Conservation (phyloP, 2,113 vertebrate species). For the Brachyhypopomus occidentalis region DNA sequence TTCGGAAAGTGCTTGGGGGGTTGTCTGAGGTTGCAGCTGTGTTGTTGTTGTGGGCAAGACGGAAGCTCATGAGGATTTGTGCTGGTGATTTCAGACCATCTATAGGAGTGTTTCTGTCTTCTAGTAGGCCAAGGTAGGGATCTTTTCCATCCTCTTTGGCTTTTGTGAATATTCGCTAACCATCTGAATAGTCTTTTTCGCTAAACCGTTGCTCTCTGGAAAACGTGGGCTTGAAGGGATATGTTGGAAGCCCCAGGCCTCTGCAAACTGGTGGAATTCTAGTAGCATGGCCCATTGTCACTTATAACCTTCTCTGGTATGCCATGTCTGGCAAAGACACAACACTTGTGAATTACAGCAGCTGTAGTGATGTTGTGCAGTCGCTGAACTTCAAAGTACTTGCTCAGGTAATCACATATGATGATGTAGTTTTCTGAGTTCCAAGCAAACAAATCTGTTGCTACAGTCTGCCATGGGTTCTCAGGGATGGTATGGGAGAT, state of each 20-base stretch:
- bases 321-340: slow-evolving; percentile 43
- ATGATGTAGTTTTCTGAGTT: slow-evolving; percentile 35
- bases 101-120: slow-evolving; percentile 19
- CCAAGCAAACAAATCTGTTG: slow-evolving; percentile 44
- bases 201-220: slow-evolving; percentile 14
- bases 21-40: background rate
- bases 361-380: slow-evolving; percentile 24
- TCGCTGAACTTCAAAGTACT: slow-evolving; percentile 37
- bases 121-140: background rate
- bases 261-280: slow-evolving; percentile 33
- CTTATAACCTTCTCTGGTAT: slow-evolving; percentile 23
- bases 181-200: slow-evolving; percentile 20
- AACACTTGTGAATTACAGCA: slow-evolving; percentile 42
- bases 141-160: slow-evolving; percentile 10
- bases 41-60: background rate
- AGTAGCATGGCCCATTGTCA: slow-evolving; percentile 34
- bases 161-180: slow-evolving; percentile 5
- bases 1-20: background rate
- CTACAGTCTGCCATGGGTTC: slow-evolving; percentile 22
- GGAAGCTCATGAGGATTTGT: slow-evolving; percentile 16
- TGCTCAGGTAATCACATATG: slow-evolving; percentile 34
- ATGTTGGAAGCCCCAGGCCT: background rate
- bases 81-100: slow-evolving; percentile 6
- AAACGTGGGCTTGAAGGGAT: slow-evolving; percentile 20
- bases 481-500: slow-evolving; percentile 17